Conservation (phyloP, 2,113 vertebrate genomes). For the Cheirogaleus medius region DNA sequence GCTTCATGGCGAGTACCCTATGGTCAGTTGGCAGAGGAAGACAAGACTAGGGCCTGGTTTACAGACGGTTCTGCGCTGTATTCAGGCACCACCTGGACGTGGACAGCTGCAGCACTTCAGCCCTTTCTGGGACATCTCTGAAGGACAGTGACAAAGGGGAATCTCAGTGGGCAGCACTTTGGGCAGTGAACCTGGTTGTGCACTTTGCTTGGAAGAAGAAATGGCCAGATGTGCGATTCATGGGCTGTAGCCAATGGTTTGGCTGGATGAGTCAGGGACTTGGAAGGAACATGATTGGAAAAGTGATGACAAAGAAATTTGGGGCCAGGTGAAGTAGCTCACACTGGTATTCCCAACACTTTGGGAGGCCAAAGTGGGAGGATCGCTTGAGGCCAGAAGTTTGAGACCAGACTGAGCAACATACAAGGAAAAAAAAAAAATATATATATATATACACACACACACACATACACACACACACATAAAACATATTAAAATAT, state of each 20-base stretch:
- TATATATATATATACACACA: too few relatives aligned
- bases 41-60: neutral
- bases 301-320: neutral
- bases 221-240: neutral
- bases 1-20: neutral
- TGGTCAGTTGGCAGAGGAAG: neutral
- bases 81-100: too few relatives aligned
- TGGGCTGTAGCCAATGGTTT: neutral
- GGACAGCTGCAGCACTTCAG: neutral
- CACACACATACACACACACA: too few relatives aligned
- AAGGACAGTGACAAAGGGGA: neutral
- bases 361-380: too few relatives aligned
- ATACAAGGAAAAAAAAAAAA: too few relatives aligned
- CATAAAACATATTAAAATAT: too few relatives aligned
- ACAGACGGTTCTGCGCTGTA: neutral
- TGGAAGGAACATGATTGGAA: neutral
- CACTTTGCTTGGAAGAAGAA: neutral
- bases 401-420: too few relatives aligned
- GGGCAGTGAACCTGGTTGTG: neutral
- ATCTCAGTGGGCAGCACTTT: neutral
- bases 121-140: neutral
- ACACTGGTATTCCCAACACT: too few relatives aligned
- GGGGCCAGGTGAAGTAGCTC: too few relatives aligned
- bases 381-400: too few relatives aligned
- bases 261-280: too few relatives aligned